Evolutionary conservation across 1,140 invertebrate species (phyloP), one percentile per base, ranked within the genome.

Genomic region (Bombus polaris): DNA sequence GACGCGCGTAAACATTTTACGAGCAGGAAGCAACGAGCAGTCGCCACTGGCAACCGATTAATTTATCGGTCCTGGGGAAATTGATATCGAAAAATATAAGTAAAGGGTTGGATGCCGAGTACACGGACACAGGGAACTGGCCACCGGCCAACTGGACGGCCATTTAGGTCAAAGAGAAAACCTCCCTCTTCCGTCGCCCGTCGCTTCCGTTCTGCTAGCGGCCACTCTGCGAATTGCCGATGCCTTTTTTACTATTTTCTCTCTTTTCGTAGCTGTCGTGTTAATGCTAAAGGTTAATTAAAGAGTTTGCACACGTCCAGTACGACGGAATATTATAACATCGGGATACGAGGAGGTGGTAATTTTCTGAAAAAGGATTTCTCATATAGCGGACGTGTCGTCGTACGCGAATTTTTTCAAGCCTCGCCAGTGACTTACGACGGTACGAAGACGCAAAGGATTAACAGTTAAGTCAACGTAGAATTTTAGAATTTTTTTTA

Each of bases 91-190:
- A 87, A 88, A 91, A 90, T 90, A 91, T 87, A 89, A 90, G 86
- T 88, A 88, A 89, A 85, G 68, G 57, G 0, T 28, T 53, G n/a
- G 39, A 59, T 57, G 72, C 77, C 70, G 75, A 84, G 44, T 81
- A 88, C 89, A 90, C 81, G 89, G 90, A 94, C 91, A 93, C 80
- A 91, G 89, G 87, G 84, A 88, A 90, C 88, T 94, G 94, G 94
- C 93, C 68, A 44, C 8, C 47, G 73, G 91, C 94, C 93, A 94
- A 93, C 87, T 86, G 90, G 73, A 84, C 88, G 80, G 39, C 83
- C 89, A 94, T 94, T 94, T 93, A 85, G 94, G 93, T 94, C 93
- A 93, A 89, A 93, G 87, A 90, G 86, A 82, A 53, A 86, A 37
- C 68, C 70, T 42, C 47, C 37, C 37, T 15, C n/a, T 68, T 44